These are phyloP conservation scores for Chymomyza amoena DNA, from an alignment of 2,888 invertebrate genomes.

Conservation along the genomic window DNA sequence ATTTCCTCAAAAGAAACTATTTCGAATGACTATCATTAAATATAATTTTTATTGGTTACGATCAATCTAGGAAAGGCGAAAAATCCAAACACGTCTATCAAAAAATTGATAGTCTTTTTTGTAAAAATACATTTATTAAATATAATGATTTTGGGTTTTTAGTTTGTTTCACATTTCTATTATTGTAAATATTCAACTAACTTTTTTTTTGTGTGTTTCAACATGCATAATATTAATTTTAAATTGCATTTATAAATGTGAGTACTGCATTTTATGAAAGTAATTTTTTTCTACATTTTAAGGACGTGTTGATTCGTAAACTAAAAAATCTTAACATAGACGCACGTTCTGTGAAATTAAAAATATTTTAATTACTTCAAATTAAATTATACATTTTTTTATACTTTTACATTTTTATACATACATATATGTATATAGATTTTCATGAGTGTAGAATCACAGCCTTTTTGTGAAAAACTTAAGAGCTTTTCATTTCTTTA, in stretches of 20 bases:
- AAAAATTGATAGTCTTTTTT: background rate
- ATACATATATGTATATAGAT: slow-evolving; percentile 37
- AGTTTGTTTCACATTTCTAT: slow-evolving; percentile 44
- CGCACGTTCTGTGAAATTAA: background rate
- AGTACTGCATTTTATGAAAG: slow-evolving; percentile 1
- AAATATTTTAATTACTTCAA: background rate
- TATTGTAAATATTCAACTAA: slow-evolving; percentile 69
- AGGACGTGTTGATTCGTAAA: background rate
- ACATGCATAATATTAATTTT: slow-evolving; percentile 40
- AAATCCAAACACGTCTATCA: no score
- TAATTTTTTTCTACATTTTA: slow-evolving; percentile 8
- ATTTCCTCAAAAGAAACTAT: no score
- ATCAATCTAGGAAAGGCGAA: no score
- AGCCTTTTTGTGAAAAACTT: slow-evolving; percentile 63
- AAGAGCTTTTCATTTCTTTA: slow-evolving; percentile 50
- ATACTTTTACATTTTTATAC: background rate
- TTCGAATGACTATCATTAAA: no score
- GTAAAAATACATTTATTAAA: slow-evolving; percentile 66
- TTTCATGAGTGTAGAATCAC: slow-evolving; percentile 74
- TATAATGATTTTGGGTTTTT: slow-evolving; percentile 51
- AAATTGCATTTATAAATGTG: slow-evolving; percentile 23
- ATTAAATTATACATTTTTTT: background rate
- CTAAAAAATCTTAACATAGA: background rate
- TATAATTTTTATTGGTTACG: no score
- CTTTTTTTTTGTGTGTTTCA: slow-evolving; percentile 33